Evolutionary conservation across 2,113 vertebrate species (phyloP).

Genomic region (Haliaeetus leucogaster): DNA sequence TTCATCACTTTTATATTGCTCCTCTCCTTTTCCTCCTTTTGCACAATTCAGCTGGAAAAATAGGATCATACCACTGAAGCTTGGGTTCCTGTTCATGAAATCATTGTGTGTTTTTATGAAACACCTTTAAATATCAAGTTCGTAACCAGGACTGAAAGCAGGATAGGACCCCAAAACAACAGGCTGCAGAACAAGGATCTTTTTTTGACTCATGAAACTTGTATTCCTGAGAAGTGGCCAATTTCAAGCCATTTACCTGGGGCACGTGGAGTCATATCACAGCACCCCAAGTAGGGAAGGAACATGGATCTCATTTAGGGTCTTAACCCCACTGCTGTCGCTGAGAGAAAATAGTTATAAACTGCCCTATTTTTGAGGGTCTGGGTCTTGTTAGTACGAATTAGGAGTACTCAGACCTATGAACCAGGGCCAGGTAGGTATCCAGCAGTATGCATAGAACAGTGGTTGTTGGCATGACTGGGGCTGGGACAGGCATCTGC

Average conservation of each 20-base stretch:
- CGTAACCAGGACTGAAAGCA: neutral
- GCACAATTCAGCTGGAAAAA: neutral
- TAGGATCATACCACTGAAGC: neutral
- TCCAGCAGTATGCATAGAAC: neutral
- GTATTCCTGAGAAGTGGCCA: neutral
- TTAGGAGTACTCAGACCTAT: neutral
- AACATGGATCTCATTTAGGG: neutral
- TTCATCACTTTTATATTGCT: neutral
- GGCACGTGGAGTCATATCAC: neutral
- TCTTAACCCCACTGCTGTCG: neutral
- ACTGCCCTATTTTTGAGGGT: neutral
- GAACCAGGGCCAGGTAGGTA: neutral
- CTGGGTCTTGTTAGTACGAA: neutral
- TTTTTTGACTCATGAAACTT: neutral
- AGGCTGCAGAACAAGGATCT: neutral
- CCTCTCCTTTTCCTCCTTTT: neutral
- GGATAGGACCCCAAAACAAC: neutral
- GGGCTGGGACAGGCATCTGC: neutral
- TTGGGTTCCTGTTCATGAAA: neutral
- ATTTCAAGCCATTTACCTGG: neutral
- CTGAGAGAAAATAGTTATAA: neutral
- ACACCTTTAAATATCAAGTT: neutral
- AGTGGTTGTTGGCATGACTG: neutral
- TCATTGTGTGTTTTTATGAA: neutral
- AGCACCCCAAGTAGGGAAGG: neutral